phyloP scores from a whole-genome alignment of 2,113 vertebrate species.

The human region GRCh38 chr4:186529001-186529500 shows the following conservation, averaged over 20 bases:
- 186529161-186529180: not conserved
- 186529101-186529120: not conserved
- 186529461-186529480: too few relatives aligned
- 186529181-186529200: not conserved
- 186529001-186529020: not conserved
- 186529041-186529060: slow-evolving; percentile 23
- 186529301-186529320: not conserved
- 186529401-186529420: not conserved
- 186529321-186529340: not conserved
- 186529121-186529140: not conserved
- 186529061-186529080: not conserved
- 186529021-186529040: not conserved
- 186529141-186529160: not conserved
- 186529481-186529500: too few relatives aligned
- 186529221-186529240: not conserved
- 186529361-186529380: not conserved
- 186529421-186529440: too few relatives aligned
- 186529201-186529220: not conserved
- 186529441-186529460: too few relatives aligned
- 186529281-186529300: not conserved
- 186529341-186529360: not conserved
- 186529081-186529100: not conserved
- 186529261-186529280: not conserved
- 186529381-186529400: not conserved
- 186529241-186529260: not conserved